Evolutionary conservation across 1,140 invertebrate genomes (phyloP).

Genomic region (Mya arenaria): DNA sequence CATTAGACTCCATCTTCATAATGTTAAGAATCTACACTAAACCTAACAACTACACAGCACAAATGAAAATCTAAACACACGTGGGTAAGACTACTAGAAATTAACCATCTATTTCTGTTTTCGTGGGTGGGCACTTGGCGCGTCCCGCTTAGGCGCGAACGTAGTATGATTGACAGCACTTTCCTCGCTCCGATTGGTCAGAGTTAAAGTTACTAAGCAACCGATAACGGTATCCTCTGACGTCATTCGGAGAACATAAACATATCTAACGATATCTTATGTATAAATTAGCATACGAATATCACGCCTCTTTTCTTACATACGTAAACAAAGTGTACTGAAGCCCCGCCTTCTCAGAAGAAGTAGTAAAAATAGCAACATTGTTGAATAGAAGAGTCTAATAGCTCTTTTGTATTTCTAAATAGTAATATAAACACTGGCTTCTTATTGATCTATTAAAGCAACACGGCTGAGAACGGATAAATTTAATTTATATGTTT

Average conservation of each 20-base stretch:
- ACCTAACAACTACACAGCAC: slow-evolving; percentile 71
- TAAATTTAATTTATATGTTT: no score
- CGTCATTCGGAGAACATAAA: slow-evolving; percentile 34
- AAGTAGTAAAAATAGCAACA: not conserved
- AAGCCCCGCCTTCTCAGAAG: not conserved
- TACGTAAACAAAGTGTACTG: not conserved
- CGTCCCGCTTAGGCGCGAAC: slow-evolving; percentile 71
- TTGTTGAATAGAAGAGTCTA: no score
- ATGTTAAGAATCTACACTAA: slow-evolving; percentile 68
- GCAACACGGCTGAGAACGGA: no score
- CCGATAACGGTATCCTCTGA: slow-evolving; percentile 64
- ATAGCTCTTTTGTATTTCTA: no score
- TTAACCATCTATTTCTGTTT: slow-evolving; percentile 37
- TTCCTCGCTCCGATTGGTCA: slow-evolving; percentile 63
- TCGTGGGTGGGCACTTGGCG: slow-evolving; percentile 73
- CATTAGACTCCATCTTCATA: slow-evolving; percentile 75
- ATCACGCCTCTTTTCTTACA: slow-evolving; percentile 40
- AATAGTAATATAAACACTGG: no score
- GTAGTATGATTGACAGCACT: slow-evolving; percentile 70
- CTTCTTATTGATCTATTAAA: no score
- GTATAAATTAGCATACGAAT: slow-evolving; percentile 40
- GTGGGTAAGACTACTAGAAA: slow-evolving; percentile 60
- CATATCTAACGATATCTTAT: slow-evolving; percentile 20
- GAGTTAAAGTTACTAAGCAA: slow-evolving; percentile 67
- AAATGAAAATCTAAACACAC: slow-evolving; percentile 68